Base-by-base conservation (phyloP, 2,797 vertebrate genomes). In the Hafferia zeledoni region DNA sequence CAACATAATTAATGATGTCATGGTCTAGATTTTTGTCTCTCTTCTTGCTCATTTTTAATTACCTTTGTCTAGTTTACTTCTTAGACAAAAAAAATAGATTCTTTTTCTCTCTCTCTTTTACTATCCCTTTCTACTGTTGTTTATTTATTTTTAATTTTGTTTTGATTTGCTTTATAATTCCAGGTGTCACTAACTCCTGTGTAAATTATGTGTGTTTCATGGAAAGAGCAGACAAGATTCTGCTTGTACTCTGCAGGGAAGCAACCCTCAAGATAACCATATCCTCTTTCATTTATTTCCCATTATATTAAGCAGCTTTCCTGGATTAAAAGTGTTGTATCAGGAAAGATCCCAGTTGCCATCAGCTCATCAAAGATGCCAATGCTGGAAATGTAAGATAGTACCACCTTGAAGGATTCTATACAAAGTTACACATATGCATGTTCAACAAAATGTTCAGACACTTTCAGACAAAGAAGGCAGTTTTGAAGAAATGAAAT, bases 1-100 rank as follows among this genome's bases (percentile, higher is more conserved):
- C 25, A 78, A 78, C 65, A 89, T 89, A 92, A 94, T 93, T 78
- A 91, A 63, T 85, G 50, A 80, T 71, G 47, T 88, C 72, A 87
- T 3, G 0, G 79, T 87, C 84, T 81, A 75, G 17, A 1, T 59
- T 41, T 71, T 37, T 80, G 44, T 70, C 25, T 79, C 33, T 81
- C n/a, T 81, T 52, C 89, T 22, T 79, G 8, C 5, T 87, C 2
- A 33, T 68, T 90, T 93, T 81, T n/a, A 87, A 80, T 83, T 77
- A 57, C 5, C 46, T 79, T 78, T 78, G n/a, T 60, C 39, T 57
- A 65, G 8, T 89, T 92, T 59, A 17, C 12, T 61, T 82, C 46
- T 68, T 46, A 31, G 13, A 9, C 24, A 59, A 39, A 82, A 55
- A 79, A 55, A 76, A 68, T 31, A 53, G 5, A 10, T 12, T 11